phyloP scores from a whole-genome alignment of 2,113 vertebrate species.

The Salvelinus namaycush region DNA sequence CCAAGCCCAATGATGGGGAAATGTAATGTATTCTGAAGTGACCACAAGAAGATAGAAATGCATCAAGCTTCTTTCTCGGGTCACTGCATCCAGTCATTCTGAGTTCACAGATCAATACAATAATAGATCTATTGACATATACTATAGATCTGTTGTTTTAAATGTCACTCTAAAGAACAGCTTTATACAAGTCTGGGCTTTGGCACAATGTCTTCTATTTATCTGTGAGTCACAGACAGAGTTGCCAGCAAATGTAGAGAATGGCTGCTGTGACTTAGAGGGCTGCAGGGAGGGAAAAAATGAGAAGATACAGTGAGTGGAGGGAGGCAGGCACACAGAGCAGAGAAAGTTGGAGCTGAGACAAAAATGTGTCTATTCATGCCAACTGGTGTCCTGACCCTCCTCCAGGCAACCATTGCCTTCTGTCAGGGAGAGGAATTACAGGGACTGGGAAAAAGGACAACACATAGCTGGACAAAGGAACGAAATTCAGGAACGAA shows the following conservation, averaged over 20 bases:
- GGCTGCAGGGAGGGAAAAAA: slow-evolving; percentile 46
- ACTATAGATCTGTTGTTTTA: slow-evolving; percentile 53
- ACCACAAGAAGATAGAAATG: slow-evolving; percentile 41
- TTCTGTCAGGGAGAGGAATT: slow-evolving; percentile 71
- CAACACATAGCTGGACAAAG: slow-evolving; percentile 48
- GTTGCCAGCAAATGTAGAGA: slow-evolving; percentile 64
- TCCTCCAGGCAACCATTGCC: slow-evolving; percentile 70
- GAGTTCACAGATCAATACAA: not conserved
- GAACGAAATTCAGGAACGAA: slow-evolving; percentile 8
- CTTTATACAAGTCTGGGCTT: slow-evolving; percentile 49
- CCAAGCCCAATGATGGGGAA: slow-evolving; percentile 62
- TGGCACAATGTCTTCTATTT: slow-evolving; percentile 71
- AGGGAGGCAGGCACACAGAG: slow-evolving; percentile 52
- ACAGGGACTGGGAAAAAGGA: slow-evolving; percentile 51
- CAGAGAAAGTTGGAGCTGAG: slow-evolving; percentile 68
- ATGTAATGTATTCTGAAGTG: slow-evolving; percentile 48
- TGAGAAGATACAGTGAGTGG: slow-evolving; percentile 66
- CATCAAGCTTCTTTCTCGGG: slow-evolving; percentile 23
- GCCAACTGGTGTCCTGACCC: slow-evolving; percentile 75
- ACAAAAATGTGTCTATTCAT: slow-evolving; percentile 76
- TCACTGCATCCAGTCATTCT: not conserved
- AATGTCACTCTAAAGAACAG: slow-evolving; percentile 62
- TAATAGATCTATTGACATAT: not conserved
- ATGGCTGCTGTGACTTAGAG: slow-evolving; percentile 55
- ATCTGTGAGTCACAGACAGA: slow-evolving; percentile 62